Evolutionary conservation across 2,113 vertebrate genomes (phyloP), one percentile per base, ranked within the genome.

Genomic region (Anarhynchus alexandrinus): DNA sequence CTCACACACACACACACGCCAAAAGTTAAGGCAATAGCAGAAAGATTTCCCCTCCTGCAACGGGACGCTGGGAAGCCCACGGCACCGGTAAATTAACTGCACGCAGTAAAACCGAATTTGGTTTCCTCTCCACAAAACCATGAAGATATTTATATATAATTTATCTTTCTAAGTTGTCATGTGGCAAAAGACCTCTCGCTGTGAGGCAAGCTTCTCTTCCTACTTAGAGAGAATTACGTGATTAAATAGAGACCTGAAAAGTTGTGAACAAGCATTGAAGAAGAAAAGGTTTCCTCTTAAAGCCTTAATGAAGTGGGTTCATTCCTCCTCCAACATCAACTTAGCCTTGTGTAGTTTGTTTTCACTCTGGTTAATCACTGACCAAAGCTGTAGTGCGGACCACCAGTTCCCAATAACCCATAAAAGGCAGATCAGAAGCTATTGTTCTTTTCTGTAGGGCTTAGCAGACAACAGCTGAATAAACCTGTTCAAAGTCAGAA

Each of bases 261-360:
- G 99, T 99, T 98, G 98, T 98, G 98, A 99, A 98, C 98, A 98
- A 98, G 98, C 98, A 97, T 76, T 96, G 97, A 97, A 98, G 98
- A 99, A 99, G 98, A 99, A 99, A 99, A 99, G 98, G 98, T 98
- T 98, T 98, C 98, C 98, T 98, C 98, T 99, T 99, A 99, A 99
- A 99, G 98, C 98, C 98, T 98, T 99, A 99, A 99, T 99, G 99
- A 99, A 99, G 99, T 99, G 99, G 98, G 98, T 97, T 99, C 98
- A 98, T 98, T 98, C 98, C 98, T 99, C 98, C 98, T 98, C 98
- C 98, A 99, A 99, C 98, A 98, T 99, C 99, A 99, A 99, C 98
- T 98, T 97, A 98, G 98, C 98, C 99, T 98, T 99, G 99, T 98
- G 98, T 99, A 98, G 99, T 99, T 99, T 99, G 99, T 99, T 99